Evolutionary conservation across 2,797 vertebrate genomes (phyloP), one percentile per base, ranked within the genome.

Genomic region (Pseudotriccus pelzelni): DNA sequence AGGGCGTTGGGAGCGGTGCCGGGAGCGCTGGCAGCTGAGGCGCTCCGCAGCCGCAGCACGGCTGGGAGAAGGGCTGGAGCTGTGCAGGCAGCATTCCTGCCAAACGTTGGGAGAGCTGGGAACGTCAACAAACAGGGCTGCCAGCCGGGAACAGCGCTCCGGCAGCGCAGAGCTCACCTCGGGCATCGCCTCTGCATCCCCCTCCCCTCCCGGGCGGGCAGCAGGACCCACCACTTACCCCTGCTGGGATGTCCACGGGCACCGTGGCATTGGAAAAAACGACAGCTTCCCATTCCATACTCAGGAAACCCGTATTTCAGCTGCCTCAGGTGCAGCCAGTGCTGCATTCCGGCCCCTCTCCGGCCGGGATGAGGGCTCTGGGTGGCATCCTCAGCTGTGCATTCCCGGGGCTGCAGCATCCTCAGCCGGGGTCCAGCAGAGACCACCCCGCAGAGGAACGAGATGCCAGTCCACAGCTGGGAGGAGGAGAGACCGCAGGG

Each of bases 251-350:
- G 10, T 14, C 32, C 46, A 23, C 59, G 27, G 3, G 10, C 27
- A 41, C 23, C 34, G 19, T 18, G 6, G 32, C 36, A 3, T 1
- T 4, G 8, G 32, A 8, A 47, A 73, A 82, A 36, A 36, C 0
- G 14, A 22, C 22, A 32, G 9, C 52, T 36, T 41, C 19, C 13
- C 8, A 4, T 41, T 52, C 39, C 67, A 5, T 2, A 7, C 9
- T 6, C 49, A 6, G 37, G 2, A 41, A 43, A 9, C 10, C 46
- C 1, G 0, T 8, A 18, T 24, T 37, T 36, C 55, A 34, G 43
- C 43, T 27, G 55, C 58, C 3, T 39, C 36, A 9, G 52, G 32
- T 1, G 0, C 67, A 55, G 58, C n/a, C 22, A 7, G 36, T n/a
- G 47, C 24, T 6, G 41, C 15, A 2, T 44, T 28, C 21, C 30